Evolutionary conservation across 2,888 invertebrate genomes (phyloP).

Genomic region (Andrena trimmerana): DNA sequence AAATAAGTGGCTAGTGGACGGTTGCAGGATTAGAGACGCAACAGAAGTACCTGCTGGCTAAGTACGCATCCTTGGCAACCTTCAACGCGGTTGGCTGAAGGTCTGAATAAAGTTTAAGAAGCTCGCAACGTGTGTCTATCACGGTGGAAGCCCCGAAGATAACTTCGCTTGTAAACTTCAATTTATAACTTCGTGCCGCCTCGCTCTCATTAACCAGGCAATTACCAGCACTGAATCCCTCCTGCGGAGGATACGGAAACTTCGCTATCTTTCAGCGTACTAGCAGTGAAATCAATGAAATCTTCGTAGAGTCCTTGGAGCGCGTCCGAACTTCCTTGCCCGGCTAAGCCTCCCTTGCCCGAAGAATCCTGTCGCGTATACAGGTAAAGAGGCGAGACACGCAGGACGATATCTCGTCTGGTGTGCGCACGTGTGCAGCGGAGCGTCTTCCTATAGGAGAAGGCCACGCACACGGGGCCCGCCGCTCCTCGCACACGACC

Average conservation of each 20-base stretch:
- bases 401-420: constrained; percentile 11
- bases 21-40: no score
- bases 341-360: constrained; percentile 13
- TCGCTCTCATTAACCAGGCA: neutral
- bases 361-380: constrained; percentile 23
- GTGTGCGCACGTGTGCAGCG: constrained; percentile 13
- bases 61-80: no score
- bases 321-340: neutral
- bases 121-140: neutral
- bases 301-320: neutral
- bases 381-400: constrained; percentile 44
- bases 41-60: no score
- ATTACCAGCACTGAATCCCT: neutral
- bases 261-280: no score
- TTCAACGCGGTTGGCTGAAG: no score
- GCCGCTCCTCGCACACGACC: constrained; percentile 42
- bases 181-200: neutral
- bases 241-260: neutral
- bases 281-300: neutral
- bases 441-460: constrained; percentile 26
- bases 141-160: no score
- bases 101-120: neutral
- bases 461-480: constrained; percentile 35
- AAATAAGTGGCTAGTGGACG: no score
- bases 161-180: neutral